phyloP scores from a whole-genome alignment of 2,888 invertebrate genomes.

The Lissocephala sabroskyi region DNA sequence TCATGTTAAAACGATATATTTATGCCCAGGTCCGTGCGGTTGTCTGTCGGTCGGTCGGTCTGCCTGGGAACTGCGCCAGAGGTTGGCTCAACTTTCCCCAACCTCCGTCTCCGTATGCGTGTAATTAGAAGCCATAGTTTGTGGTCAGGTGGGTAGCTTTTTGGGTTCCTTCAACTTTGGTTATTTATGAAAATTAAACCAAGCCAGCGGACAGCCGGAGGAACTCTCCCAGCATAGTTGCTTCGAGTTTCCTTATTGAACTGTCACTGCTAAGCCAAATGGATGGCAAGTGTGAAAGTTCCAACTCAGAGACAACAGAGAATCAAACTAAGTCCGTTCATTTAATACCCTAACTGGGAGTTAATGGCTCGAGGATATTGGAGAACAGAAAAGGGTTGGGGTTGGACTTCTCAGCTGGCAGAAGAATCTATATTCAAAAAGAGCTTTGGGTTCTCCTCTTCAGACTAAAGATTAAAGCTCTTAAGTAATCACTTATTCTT shows the following conservation, averaged over 20 bases:
- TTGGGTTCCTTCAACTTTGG: slow-evolving; percentile 32
- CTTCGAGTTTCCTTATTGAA: slow-evolving; percentile 61
- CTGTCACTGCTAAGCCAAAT: slow-evolving; percentile 63
- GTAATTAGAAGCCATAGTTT: slow-evolving; percentile 54
- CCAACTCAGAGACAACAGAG: no score
- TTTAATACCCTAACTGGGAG: no score
- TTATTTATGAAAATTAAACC: slow-evolving; percentile 66
- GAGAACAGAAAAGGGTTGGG: no score
- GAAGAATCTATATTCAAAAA: no score
- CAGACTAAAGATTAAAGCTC: no score
- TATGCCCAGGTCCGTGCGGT: slow-evolving; percentile 26
- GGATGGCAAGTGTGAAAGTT: slow-evolving; percentile 47
- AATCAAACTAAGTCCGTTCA: neutral
- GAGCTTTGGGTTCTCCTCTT: no score
- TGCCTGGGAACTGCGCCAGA: slow-evolving; percentile 54
- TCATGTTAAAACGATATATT: slow-evolving; percentile 68
- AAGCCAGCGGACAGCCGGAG: neutral
- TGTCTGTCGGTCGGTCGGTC: slow-evolving; percentile 11
- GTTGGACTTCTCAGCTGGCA: no score
- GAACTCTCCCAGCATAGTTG: slow-evolving; percentile 5
- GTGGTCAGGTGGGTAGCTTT: slow-evolving; percentile 38
- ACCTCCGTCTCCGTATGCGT: slow-evolving; percentile 59
- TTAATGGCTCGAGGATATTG: no score
- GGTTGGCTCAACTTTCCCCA: slow-evolving; percentile 57
- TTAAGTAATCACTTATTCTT: no score